Evolutionary conservation across 2,888 invertebrate species (phyloP).

Genomic region (Tetropium fuscum): DNA sequence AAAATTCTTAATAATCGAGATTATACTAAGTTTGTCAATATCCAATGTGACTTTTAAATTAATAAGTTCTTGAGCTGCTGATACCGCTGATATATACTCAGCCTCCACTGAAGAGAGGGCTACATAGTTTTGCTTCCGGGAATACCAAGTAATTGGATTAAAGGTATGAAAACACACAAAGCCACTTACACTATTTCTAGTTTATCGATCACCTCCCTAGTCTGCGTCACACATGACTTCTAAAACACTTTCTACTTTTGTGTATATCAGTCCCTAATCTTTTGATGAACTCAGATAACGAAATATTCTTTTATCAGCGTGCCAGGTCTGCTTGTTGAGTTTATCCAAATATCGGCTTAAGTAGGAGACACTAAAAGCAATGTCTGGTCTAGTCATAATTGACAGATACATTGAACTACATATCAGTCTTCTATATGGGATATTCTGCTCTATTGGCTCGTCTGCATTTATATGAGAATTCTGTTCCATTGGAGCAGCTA

Average conservation of each 20-base stretch:
- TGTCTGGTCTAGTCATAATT: not conserved
- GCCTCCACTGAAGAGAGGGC: not conserved
- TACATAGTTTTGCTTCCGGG: not conserved
- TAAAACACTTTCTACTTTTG: slow-evolving; percentile 14
- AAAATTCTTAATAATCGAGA: too few relatives aligned
- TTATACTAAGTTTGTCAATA: not conserved
- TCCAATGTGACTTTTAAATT: not conserved
- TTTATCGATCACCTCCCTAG: slow-evolving; percentile 32
- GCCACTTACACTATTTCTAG: slow-evolving; percentile 39
- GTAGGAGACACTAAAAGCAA: not conserved
- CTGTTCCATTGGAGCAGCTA: not conserved
- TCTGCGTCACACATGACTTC: slow-evolving; percentile 33
- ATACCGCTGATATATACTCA: not conserved
- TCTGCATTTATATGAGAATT: not conserved
- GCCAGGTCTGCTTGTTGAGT: not conserved
- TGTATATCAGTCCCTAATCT: slow-evolving; percentile 6
- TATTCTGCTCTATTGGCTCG: not conserved
- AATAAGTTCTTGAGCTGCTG: not conserved
- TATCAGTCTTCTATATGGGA: too few relatives aligned
- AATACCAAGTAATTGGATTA: slow-evolving; percentile 39
- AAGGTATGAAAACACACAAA: slow-evolving; percentile 37
- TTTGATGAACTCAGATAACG: slow-evolving; percentile 23
- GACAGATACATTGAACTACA: too few relatives aligned
- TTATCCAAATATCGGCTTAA: not conserved
- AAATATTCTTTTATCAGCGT: slow-evolving; percentile 29